A percentile compares a stretch with the other conserved stretches of the same genome.
phyloP scores from a whole-genome alignment of 2,113 vertebrate genomes.

The Panurus biarmicus region DNA sequence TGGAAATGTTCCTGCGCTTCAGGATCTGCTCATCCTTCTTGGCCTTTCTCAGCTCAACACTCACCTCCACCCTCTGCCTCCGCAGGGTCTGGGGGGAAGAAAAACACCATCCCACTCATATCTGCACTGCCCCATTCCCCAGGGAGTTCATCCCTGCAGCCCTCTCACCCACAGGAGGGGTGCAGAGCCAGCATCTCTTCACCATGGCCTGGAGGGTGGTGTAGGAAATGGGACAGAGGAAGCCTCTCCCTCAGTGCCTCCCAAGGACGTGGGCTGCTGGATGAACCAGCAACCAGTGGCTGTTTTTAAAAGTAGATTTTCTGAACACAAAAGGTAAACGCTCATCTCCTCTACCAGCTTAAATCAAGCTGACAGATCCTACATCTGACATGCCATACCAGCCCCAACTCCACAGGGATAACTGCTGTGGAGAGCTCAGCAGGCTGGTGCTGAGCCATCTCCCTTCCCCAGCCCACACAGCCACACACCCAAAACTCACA shows the following conservation, averaged over 20 bases:
- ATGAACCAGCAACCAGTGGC: not conserved
- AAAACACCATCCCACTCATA: rapidly evolving
- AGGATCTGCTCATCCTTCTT: conserved; percentile 81
- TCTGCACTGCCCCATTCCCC: not conserved
- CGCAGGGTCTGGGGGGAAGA: conserved; percentile 68
- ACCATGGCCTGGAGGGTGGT: not conserved
- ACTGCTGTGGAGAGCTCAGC: not conserved
- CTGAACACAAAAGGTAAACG: not conserved
- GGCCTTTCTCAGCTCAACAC: conserved; percentile 80
- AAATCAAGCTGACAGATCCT: not conserved
- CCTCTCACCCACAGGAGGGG: not conserved
- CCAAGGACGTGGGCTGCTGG: not conserved
- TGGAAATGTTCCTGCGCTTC: conserved; percentile 79
- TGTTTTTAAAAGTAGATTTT: not conserved
- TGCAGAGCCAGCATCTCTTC: not conserved
- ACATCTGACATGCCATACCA: not conserved
- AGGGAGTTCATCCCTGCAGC: not conserved
- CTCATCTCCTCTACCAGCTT: not conserved
- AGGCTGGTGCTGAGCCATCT: not conserved
- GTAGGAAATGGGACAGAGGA: not conserved
- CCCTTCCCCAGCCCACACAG: not conserved
- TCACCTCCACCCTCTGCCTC: conserved; percentile 71
- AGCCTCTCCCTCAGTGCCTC: not conserved
- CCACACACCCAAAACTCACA: not conserved
- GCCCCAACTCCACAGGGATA: rapidly evolving